Base-by-base conservation (phyloP, 2,113 vertebrate species). In the Nesoenas mayeri region DNA sequence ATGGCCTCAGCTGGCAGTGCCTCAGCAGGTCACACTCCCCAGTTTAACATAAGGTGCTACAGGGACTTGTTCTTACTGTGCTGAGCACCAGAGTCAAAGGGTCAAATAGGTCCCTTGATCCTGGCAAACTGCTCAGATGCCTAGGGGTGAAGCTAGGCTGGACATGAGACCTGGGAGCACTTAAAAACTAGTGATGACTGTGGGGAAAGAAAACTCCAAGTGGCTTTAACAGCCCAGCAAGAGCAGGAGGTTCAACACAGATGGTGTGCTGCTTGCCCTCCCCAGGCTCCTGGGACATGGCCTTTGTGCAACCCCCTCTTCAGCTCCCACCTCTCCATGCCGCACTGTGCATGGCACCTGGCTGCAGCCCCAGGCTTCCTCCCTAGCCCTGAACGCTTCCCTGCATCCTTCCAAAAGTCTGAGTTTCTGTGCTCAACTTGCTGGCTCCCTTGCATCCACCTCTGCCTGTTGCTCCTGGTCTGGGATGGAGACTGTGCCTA, bases 61-160 rank as follows among this genome's bases (percentile, higher is more conserved):
- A 0, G 50, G 14, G 60, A 26, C 29, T 91, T 86, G n/a, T 61
- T 79, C 79, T 93, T 48, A 32, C 51, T 0, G 1, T 0, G 0
- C 53, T 20, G 18, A 90, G 66, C 29, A 60, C 34, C 32, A 17
- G 29, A 90, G 34, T 72, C 57, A 64, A 78, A 67, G 25, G 31
- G 12, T 93, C 51, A 51, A 2, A 2, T 12, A 48, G 17, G 24
- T 69, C 26, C 34, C 31, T 92, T 36, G 66, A 6, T 15, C 17
- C 12, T 54, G 67, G 50, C 71, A 96, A 95, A 53, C 34, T 65
- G 19, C n/a, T 78, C 0, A 0, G 61, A n/a, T 50, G 50, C 69
- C 62, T 89, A 64, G 47, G 34, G 26, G 7, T 69, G 50, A 92
- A 87, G 70, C 51, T 70, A 74, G n/a, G 26, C 60, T 89, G 51